Conservation (phyloP, 1,140 invertebrate species). For the Oscheius sp. region DNA sequence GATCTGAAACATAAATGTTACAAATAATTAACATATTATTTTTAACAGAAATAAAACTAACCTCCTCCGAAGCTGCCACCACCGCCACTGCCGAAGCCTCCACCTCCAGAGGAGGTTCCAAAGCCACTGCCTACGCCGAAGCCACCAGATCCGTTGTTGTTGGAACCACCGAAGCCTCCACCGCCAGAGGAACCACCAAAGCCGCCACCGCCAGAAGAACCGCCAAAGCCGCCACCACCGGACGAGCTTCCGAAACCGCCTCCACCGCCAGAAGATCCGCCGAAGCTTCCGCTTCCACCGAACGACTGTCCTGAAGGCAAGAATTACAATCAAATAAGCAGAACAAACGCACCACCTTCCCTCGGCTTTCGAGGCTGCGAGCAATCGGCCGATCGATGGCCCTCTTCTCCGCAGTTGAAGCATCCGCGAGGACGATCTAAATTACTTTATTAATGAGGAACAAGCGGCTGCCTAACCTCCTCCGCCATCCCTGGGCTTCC, state of each 20-base stretch:
- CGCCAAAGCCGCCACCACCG: neutral
- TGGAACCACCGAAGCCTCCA: neutral
- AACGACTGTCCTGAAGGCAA: no score
- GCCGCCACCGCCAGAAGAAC: neutral
- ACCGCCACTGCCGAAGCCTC: neutral
- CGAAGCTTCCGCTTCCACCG: no score
- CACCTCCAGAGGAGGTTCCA: neutral
- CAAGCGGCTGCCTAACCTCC: no score
- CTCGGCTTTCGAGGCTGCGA: slow-evolving; percentile 25
- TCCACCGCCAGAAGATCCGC: no score
- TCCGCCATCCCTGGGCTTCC: neutral
- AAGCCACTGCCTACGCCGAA: neutral
- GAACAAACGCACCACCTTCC: slow-evolving; percentile 25
- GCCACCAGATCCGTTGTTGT: neutral
- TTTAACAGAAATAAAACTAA: neutral
- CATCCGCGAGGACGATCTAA: no score
- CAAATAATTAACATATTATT: neutral
- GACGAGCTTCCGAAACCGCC: neutral
- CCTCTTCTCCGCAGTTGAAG: slow-evolving; percentile 31
- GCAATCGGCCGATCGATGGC: slow-evolving; percentile 22
- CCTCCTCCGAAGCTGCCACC: neutral
- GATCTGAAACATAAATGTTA: neutral
- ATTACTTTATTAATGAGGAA: no score
- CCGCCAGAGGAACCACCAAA: neutral
- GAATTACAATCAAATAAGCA: no score